Conservation (phyloP, 2,888 invertebrate species). For the Melinaea marsaeus region DNA sequence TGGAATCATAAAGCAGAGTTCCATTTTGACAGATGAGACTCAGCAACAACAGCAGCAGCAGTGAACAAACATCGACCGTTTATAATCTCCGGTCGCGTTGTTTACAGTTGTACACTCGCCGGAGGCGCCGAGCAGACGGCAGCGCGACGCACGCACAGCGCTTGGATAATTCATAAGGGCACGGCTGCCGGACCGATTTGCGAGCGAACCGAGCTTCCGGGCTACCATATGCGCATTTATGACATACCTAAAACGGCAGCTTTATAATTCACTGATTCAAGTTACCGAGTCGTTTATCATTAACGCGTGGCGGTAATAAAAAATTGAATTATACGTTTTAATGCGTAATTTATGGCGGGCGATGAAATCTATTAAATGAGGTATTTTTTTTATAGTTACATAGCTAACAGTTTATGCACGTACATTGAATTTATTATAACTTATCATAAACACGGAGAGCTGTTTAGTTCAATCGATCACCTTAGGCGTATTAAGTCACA, state of each 20-base stretch:
- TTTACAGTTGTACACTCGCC: constrained; percentile 52
- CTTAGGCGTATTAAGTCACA: neutral
- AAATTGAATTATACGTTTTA: constrained; percentile 19
- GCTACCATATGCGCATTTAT: constrained; percentile 44
- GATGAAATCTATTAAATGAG: neutral
- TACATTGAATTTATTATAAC: constrained; percentile 6
- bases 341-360: constrained; percentile 11
- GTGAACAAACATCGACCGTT: constrained; percentile 32
- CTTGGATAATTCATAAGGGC: constrained; percentile 75
- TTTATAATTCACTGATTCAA: constrained; percentile 34
- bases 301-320: constrained; percentile 24
- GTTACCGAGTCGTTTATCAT: constrained; percentile 29
- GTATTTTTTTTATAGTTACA: neutral
- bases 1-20: neutral
- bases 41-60: neutral
- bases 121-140: constrained; percentile 57
- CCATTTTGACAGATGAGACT: neutral
- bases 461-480: neutral
- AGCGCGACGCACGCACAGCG: constrained; percentile 40
- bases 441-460: neutral
- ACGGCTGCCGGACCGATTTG: constrained; percentile 39
- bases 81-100: constrained; percentile 52
- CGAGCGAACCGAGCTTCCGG: constrained; percentile 53
- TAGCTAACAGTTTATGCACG: constrained; percentile 33
- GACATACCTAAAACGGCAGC: constrained; percentile 51